Percentiles rank a stretch among this genome's conserved stretches.
These are phyloP conservation scores for Oophaga sylvatica DNA, from an alignment of 2,797 vertebrate genomes.

Conservation along the genomic window DNA sequence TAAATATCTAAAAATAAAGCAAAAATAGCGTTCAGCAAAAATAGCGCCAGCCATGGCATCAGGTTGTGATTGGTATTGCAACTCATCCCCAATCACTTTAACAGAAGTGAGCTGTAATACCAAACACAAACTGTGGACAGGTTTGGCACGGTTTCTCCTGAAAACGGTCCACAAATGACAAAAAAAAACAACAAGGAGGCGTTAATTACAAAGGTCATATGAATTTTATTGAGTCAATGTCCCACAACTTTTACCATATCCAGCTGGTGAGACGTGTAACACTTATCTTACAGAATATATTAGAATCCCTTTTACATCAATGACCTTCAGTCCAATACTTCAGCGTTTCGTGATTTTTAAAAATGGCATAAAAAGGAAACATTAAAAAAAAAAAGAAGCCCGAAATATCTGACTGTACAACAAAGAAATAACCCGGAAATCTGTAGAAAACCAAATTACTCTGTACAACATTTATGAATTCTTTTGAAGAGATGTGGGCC, in stretches of 20 bases:
- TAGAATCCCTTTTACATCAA: constrained; percentile 21
- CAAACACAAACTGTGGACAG: no score
- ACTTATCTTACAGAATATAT: constrained; percentile 41
- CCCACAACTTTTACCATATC: constrained; percentile 4
- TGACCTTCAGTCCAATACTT: constrained; percentile 31
- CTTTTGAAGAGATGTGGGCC: constrained; percentile 65
- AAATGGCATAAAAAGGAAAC: constrained; percentile 52
- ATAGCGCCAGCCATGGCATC: no score
- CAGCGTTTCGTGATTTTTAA: constrained; percentile 15
- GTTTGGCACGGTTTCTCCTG: no score
- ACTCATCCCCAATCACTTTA: no score
- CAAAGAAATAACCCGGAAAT: constrained; percentile 68
- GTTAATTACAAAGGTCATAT: constrained; percentile 35
- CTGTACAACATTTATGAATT: constrained; percentile 70
- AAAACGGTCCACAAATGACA: neutral
- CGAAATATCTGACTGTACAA: constrained; percentile 70
- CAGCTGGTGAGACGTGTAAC: constrained; percentile 2
- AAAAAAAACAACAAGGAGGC: neutral
- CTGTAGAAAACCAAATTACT: constrained; percentile 70
- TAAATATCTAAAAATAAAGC: no score
- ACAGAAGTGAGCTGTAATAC: no score
- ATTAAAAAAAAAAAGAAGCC: neutral
- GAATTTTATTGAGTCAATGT: constrained; percentile 29
- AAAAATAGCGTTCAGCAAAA: no score
- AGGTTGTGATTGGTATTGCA: no score